Percentiles rank a stretch among this genome's conserved stretches.
phyloP scores from a whole-genome alignment of 1,140 invertebrate genomes.

The Chrysomallon squamiferum region DNA sequence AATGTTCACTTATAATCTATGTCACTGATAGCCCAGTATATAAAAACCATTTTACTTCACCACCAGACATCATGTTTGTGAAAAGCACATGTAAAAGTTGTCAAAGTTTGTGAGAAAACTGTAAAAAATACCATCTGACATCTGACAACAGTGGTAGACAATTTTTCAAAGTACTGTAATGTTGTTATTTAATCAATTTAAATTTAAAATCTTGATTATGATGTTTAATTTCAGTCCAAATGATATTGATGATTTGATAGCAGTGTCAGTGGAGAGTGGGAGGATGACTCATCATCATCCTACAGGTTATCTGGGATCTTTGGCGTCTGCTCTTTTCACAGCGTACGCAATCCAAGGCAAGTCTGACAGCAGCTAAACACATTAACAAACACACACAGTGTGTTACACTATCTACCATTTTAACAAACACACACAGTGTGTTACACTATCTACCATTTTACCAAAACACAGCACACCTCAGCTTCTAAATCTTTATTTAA shows the following conservation, averaged over 20 bases:
- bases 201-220: neutral
- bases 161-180: neutral
- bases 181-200: neutral
- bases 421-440: too few species aligned
- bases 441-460: too few species aligned
- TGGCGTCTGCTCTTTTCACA: slow-evolving; percentile 57
- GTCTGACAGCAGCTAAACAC: neutral
- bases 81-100: too few species aligned
- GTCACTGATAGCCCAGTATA: too few species aligned
- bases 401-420: too few species aligned
- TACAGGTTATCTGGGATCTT: slow-evolving; percentile 57
- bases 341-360: slow-evolving; percentile 54
- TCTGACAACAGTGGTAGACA: neutral
- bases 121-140: too few species aligned
- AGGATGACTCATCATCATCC: slow-evolving; percentile 62
- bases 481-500: too few species aligned
- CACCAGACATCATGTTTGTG: too few species aligned
- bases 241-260: slow-evolving; percentile 51
- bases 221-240: slow-evolving; percentile 22
- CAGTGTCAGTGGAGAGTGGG: slow-evolving; percentile 54
- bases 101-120: too few species aligned
- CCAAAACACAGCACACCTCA: too few species aligned
- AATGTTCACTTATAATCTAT: too few species aligned
- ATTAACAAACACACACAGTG: neutral
- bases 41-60: too few species aligned